Evolutionary conservation across 2,113 vertebrate species (phyloP), one percentile per base, ranked within the genome.

Genomic region (Sinocyclocheilus rhinocerous): DNA sequence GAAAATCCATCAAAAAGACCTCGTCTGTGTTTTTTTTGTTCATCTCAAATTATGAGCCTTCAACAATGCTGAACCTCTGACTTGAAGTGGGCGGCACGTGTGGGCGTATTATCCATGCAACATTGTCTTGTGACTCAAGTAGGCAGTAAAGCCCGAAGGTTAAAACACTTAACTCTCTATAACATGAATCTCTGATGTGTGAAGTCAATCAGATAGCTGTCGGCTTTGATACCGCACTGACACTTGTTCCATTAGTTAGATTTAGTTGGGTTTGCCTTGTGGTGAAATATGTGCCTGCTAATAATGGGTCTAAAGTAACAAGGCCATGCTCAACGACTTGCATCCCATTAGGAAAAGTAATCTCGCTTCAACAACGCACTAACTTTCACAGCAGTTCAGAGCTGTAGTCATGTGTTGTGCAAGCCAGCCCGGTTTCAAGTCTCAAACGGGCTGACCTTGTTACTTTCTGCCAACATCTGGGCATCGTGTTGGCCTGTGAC

Each of bases 71-170:
- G 26, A 85, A 76, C 76, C 57, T 59, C 55, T 73, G 80, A 83
- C 84, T 75, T n/a, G 15, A 57, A 81, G 86, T 86, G 69, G 83
- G 83, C 20, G 15, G 88, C 63, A 59, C 16, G 33, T 55, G 88
- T 87, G 73, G 79, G 88, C 24, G 69, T 75, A 36, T 20, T 83
- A 75, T 83, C 55, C 55, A 18, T 72, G 39, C 83, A 57, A 55
- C 22, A 16, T 22, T 69, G 75, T 42, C 84, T 83, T 85, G 84
- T 24, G 83, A 84, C 76, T 84, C 83, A 70, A 87, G 88, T 87
- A 82, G 88, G 85, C 39, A 13, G 26, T 55, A 85, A 89, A 89
- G n/a, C n/a, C n/a, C n/a, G n/a, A n/a, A n/a, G n/a, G 81, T 69
- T 69, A 81, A 84, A 88, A 77, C 73, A 76, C 50, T 84, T 73